phyloP scores from a whole-genome alignment of 1,140 invertebrate genomes.

The Papilio dardanus region DNA sequence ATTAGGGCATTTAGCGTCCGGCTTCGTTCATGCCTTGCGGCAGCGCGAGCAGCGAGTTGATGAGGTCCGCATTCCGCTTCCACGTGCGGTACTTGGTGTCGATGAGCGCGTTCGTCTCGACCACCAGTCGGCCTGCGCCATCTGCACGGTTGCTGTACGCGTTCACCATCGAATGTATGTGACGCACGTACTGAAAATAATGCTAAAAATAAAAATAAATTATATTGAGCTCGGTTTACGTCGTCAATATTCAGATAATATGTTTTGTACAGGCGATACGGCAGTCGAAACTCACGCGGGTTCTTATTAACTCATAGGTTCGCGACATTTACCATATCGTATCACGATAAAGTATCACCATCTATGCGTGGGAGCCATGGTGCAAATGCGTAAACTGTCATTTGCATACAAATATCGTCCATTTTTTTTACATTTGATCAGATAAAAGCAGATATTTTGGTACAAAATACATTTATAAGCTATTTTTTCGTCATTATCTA shows the following conservation, averaged over 20 bases:
- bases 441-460: slow-evolving; percentile 7
- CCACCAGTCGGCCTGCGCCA: slow-evolving; percentile 37
- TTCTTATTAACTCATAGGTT: background rate
- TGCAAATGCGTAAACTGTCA: background rate
- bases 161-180: slow-evolving; percentile 57
- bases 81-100: slow-evolving; percentile 61
- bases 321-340: background rate
- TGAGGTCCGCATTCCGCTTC: slow-evolving; percentile 89
- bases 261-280: background rate
- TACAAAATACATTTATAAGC: background rate
- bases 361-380: background rate
- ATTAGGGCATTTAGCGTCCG: slow-evolving; percentile 76
- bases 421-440: slow-evolving; percentile 12
- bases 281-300: background rate
- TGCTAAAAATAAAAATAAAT: background rate
- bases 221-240: background rate
- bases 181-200: slow-evolving; percentile 54
- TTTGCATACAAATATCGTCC: background rate
- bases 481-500: slow-evolving; percentile 6
- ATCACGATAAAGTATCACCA: background rate
- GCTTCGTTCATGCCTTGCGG: slow-evolving; percentile 89
- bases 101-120: slow-evolving; percentile 51
- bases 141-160: slow-evolving; percentile 46
- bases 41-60: slow-evolving; percentile 87
- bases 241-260: background rate